These are phyloP conservation scores for Silurus asotus DNA, from an alignment of 2,113 vertebrate species.

Conservation along the genomic window DNA sequence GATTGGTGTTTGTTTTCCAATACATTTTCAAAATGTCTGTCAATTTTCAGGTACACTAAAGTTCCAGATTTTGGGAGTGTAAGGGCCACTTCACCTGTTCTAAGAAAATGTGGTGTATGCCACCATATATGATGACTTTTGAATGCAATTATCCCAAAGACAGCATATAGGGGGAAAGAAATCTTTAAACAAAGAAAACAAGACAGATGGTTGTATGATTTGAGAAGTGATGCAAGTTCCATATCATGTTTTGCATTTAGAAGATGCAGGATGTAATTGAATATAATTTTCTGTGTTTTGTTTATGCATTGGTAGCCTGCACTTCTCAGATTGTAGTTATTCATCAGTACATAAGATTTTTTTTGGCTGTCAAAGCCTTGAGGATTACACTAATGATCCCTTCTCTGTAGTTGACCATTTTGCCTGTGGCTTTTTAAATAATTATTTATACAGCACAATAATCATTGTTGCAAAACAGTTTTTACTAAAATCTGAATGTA, in stretches of 20 bases:
- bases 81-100: too few relatives aligned
- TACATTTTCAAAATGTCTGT: too few relatives aligned
- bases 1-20: too few relatives aligned
- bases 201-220: background rate
- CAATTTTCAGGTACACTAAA: too few relatives aligned
- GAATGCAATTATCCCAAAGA: background rate
- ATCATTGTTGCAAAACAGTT: background rate
- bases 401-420: constrained; percentile 14
- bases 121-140: background rate
- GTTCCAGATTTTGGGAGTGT: too few relatives aligned
- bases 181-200: background rate
- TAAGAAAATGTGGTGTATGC: background rate
- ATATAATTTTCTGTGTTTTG: constrained; percentile 24
- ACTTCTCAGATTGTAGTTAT: constrained; percentile 41
- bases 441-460: background rate
- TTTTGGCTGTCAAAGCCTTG: constrained; percentile 16
- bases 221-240: background rate
- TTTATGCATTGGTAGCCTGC: constrained; percentile 24
- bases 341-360: constrained; percentile 35
- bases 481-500: background rate
- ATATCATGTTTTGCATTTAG: constrained; percentile 2
- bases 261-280: constrained; percentile 16
- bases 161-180: background rate
- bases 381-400: constrained; percentile 41
- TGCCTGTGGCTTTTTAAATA: background rate